Base-by-base conservation (phyloP, 2,113 vertebrate genomes). In the Mirounga angustirostris region DNA sequence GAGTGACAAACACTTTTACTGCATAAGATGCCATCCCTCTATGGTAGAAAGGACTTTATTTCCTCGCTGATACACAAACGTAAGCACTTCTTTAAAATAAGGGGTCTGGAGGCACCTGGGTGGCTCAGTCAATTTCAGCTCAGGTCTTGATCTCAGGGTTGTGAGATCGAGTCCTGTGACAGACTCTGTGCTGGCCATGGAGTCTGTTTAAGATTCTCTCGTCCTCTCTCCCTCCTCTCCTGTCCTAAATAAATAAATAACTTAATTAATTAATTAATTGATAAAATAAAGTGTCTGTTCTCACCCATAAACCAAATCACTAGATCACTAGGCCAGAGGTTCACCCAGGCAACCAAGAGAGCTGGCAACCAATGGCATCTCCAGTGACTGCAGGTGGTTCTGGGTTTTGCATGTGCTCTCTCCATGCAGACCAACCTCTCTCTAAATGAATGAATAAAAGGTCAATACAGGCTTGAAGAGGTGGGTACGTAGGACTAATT, bases 301-400 rank as follows among this genome's bases (percentile, higher is more conserved):
- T 94, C 74, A 79, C 78, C 82, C n/a, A 54, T 76, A 81, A 92
- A 97, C 94, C 96, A 95, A 74, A 94, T 73, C 73, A 30, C 94
- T 97, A 97, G 97, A 91, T 97, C 98, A 97, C 71, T 74, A 91
- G 94, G 94, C 94, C 95, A 92, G 89, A 88, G 90, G 92, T 91
- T 93, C 95, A 94, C 96, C 96, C 87, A 92, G 92, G 85, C 97
- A 95, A 59, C 52, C 59, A 93, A 95, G 86, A 85, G 92, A 46
- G 82, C 69, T 87, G 90, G 96, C 89, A 95, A 95, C 93, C 93
- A 71, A 74, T 7, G 4, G 36, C 0, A 73, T 98, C 97, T 97
- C 98, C 93, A 94, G 97, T 94, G 91, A 98, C 89, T 10, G 1
- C 86, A 95, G 95, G 97, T 97, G 90, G 82, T 93, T 82, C 4